These are phyloP conservation scores for Myotis davidii DNA, from an alignment of 2,113 vertebrate species.

Conservation along the genomic window DNA sequence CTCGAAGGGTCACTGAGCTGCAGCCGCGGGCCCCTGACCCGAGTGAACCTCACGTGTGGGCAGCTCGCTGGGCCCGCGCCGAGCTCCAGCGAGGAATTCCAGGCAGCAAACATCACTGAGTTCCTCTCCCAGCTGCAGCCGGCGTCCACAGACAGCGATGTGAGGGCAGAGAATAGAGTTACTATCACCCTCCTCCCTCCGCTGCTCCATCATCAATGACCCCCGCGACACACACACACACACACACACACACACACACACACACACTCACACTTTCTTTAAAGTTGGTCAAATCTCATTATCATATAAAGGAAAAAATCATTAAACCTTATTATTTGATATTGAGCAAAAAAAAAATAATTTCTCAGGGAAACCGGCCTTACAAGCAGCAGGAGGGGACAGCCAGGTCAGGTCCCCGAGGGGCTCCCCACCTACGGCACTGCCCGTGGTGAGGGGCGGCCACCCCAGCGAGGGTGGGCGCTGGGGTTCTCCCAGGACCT, in stretches of 20 bases:
- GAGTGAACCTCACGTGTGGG: slow-evolving; percentile 31
- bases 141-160: slow-evolving; percentile 74
- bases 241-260: too few species aligned
- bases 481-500: not conserved
- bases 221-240: too few species aligned
- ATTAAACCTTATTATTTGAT: too few species aligned
- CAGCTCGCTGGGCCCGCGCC: slow-evolving; percentile 14
- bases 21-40: not conserved
- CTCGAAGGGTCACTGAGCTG: not conserved
- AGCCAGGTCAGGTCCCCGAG: not conserved
- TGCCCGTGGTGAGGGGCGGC: not conserved
- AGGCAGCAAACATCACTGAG: slow-evolving; percentile 75
- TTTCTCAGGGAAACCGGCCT: slow-evolving; percentile 24
- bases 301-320: too few species aligned
- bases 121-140: slow-evolving; percentile 71
- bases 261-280: too few species aligned
- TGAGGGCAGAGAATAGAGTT: too few species aligned
- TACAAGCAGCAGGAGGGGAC: not conserved
- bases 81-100: slow-evolving; percentile 4
- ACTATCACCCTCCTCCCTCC: too few species aligned
- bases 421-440: rapidly evolving
- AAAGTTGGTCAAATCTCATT: too few species aligned
- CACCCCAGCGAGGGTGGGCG: not conserved
- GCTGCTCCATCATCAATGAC: not conserved
- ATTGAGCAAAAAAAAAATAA: too few species aligned